Percentiles rank a stretch among this genome's conserved stretches.
Evolutionary conservation across 2,113 vertebrate species (phyloP).

Genomic region (Leptocoma aspasia): DNA sequence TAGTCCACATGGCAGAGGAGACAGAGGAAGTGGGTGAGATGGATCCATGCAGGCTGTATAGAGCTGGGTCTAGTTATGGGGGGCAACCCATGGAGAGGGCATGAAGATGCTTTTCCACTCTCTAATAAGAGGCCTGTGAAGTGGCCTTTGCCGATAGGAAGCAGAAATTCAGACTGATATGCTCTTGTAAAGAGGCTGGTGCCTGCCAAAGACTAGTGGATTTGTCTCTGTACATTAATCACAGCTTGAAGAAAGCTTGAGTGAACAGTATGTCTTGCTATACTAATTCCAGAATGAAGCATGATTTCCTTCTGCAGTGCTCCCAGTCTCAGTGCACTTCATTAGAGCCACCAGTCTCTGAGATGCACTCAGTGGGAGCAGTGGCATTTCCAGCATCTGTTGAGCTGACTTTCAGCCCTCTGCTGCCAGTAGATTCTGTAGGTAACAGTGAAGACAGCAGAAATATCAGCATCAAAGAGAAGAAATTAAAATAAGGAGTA

Average conservation of each 20-base stretch:
- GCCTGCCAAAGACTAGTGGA: background rate
- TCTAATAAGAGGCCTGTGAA: background rate
- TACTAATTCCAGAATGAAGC: background rate
- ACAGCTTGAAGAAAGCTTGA: background rate
- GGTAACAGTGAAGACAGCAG: background rate
- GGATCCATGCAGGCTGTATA: accelerated
- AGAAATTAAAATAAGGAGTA: background rate
- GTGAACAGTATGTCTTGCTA: background rate
- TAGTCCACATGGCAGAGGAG: accelerated
- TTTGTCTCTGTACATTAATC: background rate
- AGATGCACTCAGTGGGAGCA: background rate
- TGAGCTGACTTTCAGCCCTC: background rate
- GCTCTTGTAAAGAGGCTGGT: background rate
- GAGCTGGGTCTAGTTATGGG: background rate
- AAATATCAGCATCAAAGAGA: background rate
- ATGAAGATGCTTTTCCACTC: background rate
- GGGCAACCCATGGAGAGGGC: background rate
- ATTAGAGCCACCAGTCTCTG: background rate
- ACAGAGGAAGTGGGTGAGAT: background rate
- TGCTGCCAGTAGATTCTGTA: background rate
- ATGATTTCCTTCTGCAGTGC: background rate
- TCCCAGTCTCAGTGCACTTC: background rate
- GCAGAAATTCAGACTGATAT: background rate
- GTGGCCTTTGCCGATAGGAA: background rate
- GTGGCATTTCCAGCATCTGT: background rate